These are phyloP conservation scores for Ophion ventricosus DNA, from an alignment of 2,888 invertebrate genomes.

Conservation along the genomic window DNA sequence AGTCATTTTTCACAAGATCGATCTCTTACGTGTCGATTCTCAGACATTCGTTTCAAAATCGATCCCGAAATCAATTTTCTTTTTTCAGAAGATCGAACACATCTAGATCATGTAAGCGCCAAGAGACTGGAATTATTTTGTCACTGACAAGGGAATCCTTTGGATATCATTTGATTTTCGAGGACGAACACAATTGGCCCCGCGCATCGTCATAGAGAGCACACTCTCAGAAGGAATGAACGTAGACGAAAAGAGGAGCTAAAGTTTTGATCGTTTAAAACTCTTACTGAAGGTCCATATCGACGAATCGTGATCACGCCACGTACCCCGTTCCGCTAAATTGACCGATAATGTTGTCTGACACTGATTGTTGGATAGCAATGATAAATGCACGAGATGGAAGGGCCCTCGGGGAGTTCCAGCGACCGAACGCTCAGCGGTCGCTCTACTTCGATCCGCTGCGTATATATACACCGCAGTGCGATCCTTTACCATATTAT, in stretches of 20 bases:
- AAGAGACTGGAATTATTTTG: no score
- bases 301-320: slow-evolving; percentile 13
- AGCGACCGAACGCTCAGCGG: slow-evolving; percentile 42
- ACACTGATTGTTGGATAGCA: slow-evolving; percentile 77
- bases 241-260: neutral
- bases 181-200: no score
- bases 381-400: slow-evolving; percentile 75
- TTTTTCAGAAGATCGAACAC: no score
- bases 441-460: slow-evolving; percentile 10
- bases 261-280: slow-evolving; percentile 12
- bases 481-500: slow-evolving; percentile 35
- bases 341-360: slow-evolving; percentile 76
- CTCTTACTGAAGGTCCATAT: slow-evolving; percentile 22
- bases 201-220: no score
- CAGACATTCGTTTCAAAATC: no score
- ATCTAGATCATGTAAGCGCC: no score
- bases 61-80: no score
- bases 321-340: slow-evolving; percentile 71
- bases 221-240: neutral
- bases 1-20: no score
- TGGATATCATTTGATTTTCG: no score
- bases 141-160: no score
- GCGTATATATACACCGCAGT: neutral
- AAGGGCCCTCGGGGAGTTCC: slow-evolving; percentile 37
- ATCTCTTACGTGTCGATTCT: no score